Percentiles rank a stretch among this genome's conserved stretches.
phyloP scores from a whole-genome alignment of 2,797 vertebrate genomes.

The Poeciliopsis paucimaculata region DNA sequence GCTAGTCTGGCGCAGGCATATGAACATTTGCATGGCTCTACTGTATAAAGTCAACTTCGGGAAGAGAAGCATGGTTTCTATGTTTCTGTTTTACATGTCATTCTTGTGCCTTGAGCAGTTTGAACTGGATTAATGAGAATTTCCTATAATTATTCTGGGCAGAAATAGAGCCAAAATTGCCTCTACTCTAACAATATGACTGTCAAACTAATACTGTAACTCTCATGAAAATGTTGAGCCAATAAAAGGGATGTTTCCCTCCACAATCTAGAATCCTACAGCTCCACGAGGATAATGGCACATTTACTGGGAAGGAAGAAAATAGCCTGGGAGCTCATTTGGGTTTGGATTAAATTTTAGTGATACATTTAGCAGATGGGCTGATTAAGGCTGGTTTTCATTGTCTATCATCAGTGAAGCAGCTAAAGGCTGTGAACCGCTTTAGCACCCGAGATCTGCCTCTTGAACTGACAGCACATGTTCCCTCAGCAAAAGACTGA shows the following conservation, averaged over 20 bases:
- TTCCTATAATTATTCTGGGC: conserved; percentile 26
- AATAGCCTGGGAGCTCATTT: conserved; percentile 67
- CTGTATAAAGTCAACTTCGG: conserved; percentile 33
- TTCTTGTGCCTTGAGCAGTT: conserved; percentile 19
- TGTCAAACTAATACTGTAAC: conserved; percentile 46
- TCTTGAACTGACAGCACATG: conserved; percentile 16
- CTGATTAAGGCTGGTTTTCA: conserved; percentile 57
- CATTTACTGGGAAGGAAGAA: conserved; percentile 58
- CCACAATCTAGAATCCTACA: conserved; percentile 40
- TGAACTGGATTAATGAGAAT: conserved; percentile 38
- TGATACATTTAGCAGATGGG: conserved; percentile 56
- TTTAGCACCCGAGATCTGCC: conserved; percentile 45
- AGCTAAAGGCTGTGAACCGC: conserved; percentile 35
- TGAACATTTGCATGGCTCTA: conserved; percentile 30
- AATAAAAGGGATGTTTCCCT: conserved; percentile 53
- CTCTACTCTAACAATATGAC: conserved; percentile 28
- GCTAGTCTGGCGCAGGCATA: conserved; percentile 39
- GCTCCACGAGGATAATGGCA: conserved; percentile 61
- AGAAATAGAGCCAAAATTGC: conserved; percentile 33
- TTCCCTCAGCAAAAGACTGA: conserved; percentile 5
- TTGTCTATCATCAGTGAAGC: conserved; percentile 36
- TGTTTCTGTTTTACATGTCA: conserved; percentile 15
- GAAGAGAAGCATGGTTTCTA: conserved; percentile 30
- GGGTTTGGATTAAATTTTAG: conserved; percentile 71
- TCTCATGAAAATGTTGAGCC: conserved; percentile 43